Evolutionary conservation across 2,797 vertebrate species (phyloP).

Genomic region (Okamejei kenojei): DNA sequence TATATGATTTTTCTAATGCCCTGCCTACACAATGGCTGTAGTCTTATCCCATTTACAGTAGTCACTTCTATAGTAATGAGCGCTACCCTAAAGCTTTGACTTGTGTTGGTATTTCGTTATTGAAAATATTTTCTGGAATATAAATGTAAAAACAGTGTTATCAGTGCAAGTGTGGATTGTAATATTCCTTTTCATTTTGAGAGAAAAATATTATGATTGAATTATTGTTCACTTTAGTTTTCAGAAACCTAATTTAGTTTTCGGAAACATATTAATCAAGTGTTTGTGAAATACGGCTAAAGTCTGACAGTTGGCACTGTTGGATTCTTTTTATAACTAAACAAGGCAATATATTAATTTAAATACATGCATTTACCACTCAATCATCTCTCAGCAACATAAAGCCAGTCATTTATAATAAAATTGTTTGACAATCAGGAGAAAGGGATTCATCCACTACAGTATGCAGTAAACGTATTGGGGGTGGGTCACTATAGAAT

Average conservation of each 20-base stretch:
- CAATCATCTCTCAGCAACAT: neutral
- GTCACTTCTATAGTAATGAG: neutral
- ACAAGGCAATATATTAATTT: neutral
- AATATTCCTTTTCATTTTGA: neutral
- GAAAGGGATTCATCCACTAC: no score
- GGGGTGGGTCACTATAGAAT: no score
- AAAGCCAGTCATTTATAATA: neutral
- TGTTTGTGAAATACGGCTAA: neutral
- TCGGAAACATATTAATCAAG: neutral
- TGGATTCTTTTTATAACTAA: neutral
- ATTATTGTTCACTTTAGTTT: neutral
- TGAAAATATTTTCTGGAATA: neutral
- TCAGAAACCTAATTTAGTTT: neutral
- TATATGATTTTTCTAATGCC: no score
- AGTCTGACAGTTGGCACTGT: neutral
- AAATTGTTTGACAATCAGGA: neutral
- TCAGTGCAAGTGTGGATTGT: neutral
- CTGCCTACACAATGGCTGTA: neutral
- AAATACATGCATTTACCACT: neutral
- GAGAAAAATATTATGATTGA: neutral
- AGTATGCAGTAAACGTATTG: no score
- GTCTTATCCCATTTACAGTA: neutral
- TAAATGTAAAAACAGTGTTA: neutral
- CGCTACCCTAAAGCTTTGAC: neutral
- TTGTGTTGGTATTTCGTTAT: neutral